A percentile compares a stretch with the other conserved stretches of the same genome.
These are phyloP conservation scores for Pogonomyrmex californicus DNA, from an alignment of 1,140 invertebrate species.

Conservation along the genomic window DNA sequence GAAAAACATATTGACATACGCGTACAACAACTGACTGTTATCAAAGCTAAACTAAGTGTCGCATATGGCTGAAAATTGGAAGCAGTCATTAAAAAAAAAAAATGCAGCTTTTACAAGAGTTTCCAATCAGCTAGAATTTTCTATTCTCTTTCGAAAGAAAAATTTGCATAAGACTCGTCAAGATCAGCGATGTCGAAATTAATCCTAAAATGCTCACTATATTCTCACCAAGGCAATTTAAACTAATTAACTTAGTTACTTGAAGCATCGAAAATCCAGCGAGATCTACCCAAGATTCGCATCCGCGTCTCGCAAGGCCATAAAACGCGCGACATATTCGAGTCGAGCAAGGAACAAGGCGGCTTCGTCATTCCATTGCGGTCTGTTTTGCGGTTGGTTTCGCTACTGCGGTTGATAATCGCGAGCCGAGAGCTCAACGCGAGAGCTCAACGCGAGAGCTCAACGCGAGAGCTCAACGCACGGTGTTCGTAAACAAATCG, in stretches of 20 bases:
- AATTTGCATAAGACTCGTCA: neutral
- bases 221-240: neutral
- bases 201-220: neutral
- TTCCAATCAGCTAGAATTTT: neutral
- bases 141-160: neutral
- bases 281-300: neutral
- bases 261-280: neutral
- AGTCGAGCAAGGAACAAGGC: slow-evolving; percentile 34
- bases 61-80: no score
- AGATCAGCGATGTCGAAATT: neutral
- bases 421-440: slow-evolving; percentile 1
- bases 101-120: no score
- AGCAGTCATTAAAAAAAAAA: no score
- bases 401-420: slow-evolving; percentile 44
- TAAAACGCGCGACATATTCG: slow-evolving; percentile 18
- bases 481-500: slow-evolving; percentile 61
- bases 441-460: neutral
- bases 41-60: no score
- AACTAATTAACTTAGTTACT: no score
- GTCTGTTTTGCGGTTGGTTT: slow-evolving; percentile 58
- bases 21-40: no score
- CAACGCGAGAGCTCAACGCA: neutral
- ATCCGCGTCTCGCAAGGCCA: neutral
- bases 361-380: slow-evolving; percentile 56
- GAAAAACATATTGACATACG: no score